A percentile compares a stretch with the other conserved stretches of the same genome.
phyloP scores from a whole-genome alignment of 2,113 vertebrate genomes.

The Strix uralensis region DNA sequence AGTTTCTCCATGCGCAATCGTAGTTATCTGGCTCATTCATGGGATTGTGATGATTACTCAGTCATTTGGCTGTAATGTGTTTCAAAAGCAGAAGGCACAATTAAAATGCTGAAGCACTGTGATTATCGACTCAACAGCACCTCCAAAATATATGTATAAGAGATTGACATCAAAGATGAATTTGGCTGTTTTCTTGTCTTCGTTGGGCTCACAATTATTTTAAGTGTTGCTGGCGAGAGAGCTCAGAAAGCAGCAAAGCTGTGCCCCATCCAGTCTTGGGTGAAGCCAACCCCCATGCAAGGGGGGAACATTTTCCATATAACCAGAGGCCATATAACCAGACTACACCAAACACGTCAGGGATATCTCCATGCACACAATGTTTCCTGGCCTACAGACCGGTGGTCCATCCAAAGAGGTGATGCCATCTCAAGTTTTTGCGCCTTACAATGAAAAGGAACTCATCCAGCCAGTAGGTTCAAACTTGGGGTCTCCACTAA shows the following conservation, averaged over 20 bases:
- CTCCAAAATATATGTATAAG: not conserved
- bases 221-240: not conserved
- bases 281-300: fast-evolving
- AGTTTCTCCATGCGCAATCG: not conserved
- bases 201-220: not conserved
- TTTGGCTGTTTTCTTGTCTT: not conserved
- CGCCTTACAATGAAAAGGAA: not conserved
- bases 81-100: not conserved
- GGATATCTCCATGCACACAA: not conserved
- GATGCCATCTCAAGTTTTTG: not conserved
- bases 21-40: not conserved
- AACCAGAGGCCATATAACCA: fast-evolving
- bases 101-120: not conserved
- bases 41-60: not conserved
- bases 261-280: fast-evolving
- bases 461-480: not conserved
- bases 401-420: not conserved
- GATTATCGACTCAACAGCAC: not conserved
- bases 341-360: not conserved
- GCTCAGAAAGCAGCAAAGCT: not conserved
- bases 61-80: not conserved
- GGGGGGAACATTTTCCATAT: not conserved
- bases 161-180: not conserved
- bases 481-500: not conserved
- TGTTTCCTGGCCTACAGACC: not conserved